These are phyloP conservation scores for Philhelius pedissequus DNA, from an alignment of 2,888 invertebrate genomes.

Conservation along the genomic window DNA sequence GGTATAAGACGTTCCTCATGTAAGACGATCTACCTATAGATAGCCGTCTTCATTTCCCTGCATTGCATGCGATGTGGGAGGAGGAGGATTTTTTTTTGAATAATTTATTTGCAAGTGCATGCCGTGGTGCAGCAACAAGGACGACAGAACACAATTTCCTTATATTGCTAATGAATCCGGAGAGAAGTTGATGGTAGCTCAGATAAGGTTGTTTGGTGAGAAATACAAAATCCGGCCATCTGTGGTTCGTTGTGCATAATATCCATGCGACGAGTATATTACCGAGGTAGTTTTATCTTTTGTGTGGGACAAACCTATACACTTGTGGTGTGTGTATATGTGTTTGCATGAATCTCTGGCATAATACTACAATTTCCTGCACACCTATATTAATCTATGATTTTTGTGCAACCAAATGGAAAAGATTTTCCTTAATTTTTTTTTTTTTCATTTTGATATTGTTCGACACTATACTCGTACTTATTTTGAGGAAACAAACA, in stretches of 20 bases:
- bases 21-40: background rate
- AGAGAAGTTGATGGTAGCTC: constrained; percentile 8
- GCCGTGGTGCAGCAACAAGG: constrained; percentile 1
- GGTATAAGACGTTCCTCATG: constrained; percentile 1
- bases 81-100: constrained; percentile 41
- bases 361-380: background rate
- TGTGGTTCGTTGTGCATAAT: constrained; percentile 20
- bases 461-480: background rate
- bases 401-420: constrained; percentile 11
- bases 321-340: background rate
- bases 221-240: constrained; percentile 30
- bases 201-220: constrained; percentile 27
- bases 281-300: background rate
- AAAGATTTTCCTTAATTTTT: background rate
- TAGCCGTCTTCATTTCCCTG: background rate
- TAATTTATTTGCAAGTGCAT: constrained; percentile 49
- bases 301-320: background rate
- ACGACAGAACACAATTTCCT: constrained; percentile 38
- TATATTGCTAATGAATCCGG: constrained; percentile 58
- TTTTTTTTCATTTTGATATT: background rate
- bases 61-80: too few species aligned
- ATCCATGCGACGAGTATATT: background rate
- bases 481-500: background rate
- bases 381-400: constrained; percentile 24
- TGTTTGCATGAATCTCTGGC: background rate